Evolutionary conservation across 1,140 invertebrate genomes (phyloP), one percentile per base, ranked within the genome.

Genomic region (Bilobella aurantiaca): DNA sequence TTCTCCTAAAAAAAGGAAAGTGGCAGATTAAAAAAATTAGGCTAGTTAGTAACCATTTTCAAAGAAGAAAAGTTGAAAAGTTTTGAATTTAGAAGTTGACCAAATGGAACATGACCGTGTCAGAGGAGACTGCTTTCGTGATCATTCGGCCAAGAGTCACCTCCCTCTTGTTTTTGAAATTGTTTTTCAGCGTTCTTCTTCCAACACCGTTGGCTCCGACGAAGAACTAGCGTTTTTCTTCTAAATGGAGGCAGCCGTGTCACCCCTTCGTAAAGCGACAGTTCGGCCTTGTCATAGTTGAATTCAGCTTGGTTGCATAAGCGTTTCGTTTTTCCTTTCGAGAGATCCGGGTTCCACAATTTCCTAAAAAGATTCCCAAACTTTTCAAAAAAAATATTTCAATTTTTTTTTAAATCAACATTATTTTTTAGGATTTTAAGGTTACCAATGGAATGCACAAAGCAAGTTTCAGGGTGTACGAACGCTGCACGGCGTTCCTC

Each of bases 401-500:
- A 29, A 74, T 46, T 59, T 60, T 47, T 69, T 69, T 89, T 87
- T 74, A 80, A n/a, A n/a, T n/a, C n/a, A n/a, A n/a, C n/a, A n/a
- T n/a, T n/a, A n/a, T n/a, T n/a, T n/a, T n/a, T n/a, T n/a, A n/a
- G n/a, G n/a, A n/a, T n/a, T n/a, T n/a, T 98, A 93, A 28, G 90
- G 91, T 53, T 69, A 71, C 90, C 87, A 74, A 93, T 92, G 79
- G 91, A 93, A 76, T 93, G 90, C 21, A 92, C 90, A 79, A 93
- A 96, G 80, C 98, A 93, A 28, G 90, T 91, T 77, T 97, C 93
- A 1, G 93, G 93, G 47, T 89, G 85, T 0, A 98, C 94, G 79
- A 93, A 98, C 0, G 95, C 94, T 78, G 96, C 96, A 70, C 96
- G 82, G 63, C 93, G 82, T 77, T 99, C 96, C 79, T 99, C 95